A percentile compares a stretch with the other conserved stretches of the same genome.
phyloP scores from a whole-genome alignment of 64 coral and sea anemone genomes.

The Montipora efflorescens region DNA sequence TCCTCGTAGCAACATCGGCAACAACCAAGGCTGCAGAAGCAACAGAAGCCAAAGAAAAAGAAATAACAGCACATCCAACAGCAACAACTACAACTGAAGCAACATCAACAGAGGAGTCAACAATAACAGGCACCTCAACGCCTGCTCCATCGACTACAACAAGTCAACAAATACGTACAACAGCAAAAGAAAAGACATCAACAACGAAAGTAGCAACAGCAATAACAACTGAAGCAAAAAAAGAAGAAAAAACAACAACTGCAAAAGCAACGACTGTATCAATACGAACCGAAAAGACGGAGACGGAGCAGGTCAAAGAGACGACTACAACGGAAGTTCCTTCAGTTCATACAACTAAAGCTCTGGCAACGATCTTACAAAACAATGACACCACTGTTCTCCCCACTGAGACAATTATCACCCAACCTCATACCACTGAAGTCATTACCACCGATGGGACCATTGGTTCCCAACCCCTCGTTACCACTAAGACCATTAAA shows the following conservation, averaged over 20 bases:
- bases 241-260: not conserved
- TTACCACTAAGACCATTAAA: too few species aligned
- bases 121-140: not conserved
- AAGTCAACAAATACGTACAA: not conserved
- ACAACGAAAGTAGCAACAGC: not conserved
- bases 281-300: not conserved
- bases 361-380: too few species aligned
- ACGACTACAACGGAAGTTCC: too few species aligned
- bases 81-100: constrained; percentile 18
- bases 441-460: not conserved
- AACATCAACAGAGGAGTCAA: not conserved
- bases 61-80: constrained; percentile 39
- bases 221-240: not conserved
- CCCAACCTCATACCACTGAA: not conserved
- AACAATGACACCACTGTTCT: not conserved
- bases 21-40: not conserved
- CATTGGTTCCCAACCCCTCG: too few species aligned
- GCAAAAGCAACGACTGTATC: not conserved
- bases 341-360: too few species aligned
- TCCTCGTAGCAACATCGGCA: not conserved
- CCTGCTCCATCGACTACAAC: not conserved
- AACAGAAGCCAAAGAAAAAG: not conserved
- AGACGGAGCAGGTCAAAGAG: too few species aligned
- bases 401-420: not conserved
- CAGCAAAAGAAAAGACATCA: not conserved